Evolutionary conservation across 2,797 vertebrate genomes (phyloP).

Genomic region (Phataginus tricuspis): DNA sequence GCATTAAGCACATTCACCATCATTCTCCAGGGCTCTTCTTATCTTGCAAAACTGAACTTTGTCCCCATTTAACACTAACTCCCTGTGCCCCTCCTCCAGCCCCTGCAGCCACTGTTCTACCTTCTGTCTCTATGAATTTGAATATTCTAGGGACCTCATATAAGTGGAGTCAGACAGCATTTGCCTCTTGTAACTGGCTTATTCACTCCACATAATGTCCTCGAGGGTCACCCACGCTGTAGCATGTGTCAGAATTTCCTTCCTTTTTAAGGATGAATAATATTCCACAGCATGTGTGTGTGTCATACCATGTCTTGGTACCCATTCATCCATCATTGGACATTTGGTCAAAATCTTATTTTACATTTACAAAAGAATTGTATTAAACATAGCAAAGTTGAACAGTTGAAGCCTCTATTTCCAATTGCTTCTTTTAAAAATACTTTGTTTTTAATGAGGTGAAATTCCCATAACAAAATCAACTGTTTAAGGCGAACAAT

Average conservation of each 20-base stretch:
- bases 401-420: neutral
- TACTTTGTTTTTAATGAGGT: neutral
- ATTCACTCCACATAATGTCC: neutral
- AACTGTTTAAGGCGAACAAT: neutral
- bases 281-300: neutral
- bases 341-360: neutral
- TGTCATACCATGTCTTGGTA: neutral
- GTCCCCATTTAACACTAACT: neutral
- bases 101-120: neutral
- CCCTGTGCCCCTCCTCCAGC: fast-evolving
- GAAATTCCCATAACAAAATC: neutral
- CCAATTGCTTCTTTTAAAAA: neutral
- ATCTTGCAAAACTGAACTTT: neutral
- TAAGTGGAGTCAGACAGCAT: too few relatives aligned
- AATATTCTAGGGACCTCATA: neutral
- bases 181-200: neutral
- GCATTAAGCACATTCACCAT: too few relatives aligned
- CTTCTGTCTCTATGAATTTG: neutral
- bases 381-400: neutral
- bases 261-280: neutral
- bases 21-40: neutral
- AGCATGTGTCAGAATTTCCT: neutral
- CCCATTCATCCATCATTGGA: neutral
- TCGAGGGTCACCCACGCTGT: fast-evolving
- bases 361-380: neutral